Evolutionary conservation across 2,888 invertebrate species (phyloP), one percentile per base, ranked within the genome.

Genomic region (Acleris laterana): DNA sequence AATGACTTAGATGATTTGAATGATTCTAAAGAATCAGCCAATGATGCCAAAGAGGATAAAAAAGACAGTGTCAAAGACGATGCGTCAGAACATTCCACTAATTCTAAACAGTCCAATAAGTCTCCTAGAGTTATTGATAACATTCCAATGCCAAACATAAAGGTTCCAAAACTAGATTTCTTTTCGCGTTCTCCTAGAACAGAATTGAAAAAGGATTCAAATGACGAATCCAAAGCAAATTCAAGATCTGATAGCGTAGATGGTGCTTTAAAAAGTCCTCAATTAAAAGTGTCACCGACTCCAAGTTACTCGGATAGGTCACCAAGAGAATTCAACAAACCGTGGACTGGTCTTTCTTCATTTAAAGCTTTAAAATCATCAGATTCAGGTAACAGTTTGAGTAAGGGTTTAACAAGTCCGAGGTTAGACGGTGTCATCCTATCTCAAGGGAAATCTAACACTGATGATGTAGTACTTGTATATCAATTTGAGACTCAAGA

Each of bases 401-500:
- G 80, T 0, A 90, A 88, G 79, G 74, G 80, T 25, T 65, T 89
- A 11, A 69, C 85, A 0, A 92, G 90, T 76, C 91, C 92, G 6
- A 80, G 90, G 70, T 68, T 93, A 63, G 92, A 92, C 42, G 90
- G 92, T 2, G 90, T 93, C 0, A 92, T 90, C 51, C 55, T 93
- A 65, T 91, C 92, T 1, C 92, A 92, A 83, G 92, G 90, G 0
- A 93, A 92, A 77, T 87, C 88, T 2, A 89, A 77, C 68, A 80
- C 89, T 0, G 91, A 91, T 68, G 91, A 93, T 66, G 91, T 93
- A 0, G 92, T 93, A 0, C 89, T 93, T 0, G 89, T 93, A 0
- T 93, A 93, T 69, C 91, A 93, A 70, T 92, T 93, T 70, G 92
- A 92, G 70, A 85, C 84, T 16, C 85, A 85, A 74, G 89, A 90